Percentiles rank a stretch among this genome's conserved stretches.
Conservation (phyloP, 2,113 vertebrate genomes). For the Pyrgilauda ruficollis region DNA sequence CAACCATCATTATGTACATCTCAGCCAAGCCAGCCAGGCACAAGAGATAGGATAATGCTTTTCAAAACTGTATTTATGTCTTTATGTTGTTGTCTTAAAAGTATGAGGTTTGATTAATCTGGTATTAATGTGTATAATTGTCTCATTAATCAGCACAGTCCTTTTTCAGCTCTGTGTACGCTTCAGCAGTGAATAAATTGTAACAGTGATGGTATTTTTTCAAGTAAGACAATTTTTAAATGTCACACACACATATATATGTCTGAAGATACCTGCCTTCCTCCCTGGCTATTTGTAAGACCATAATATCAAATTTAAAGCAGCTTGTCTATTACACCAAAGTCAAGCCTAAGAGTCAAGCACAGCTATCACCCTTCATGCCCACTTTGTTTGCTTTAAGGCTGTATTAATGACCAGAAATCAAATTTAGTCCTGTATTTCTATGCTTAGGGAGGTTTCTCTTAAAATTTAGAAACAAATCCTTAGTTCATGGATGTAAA, state of each 20-base stretch:
- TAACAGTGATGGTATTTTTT: background rate
- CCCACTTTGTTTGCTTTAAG: background rate
- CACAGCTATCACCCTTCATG: background rate
- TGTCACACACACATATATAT: background rate
- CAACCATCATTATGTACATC: background rate
- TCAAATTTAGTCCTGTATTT: background rate
- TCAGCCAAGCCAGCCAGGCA: background rate
- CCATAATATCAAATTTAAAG: background rate
- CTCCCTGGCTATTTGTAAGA: background rate
- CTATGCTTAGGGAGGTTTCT: background rate
- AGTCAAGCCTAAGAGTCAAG: background rate
- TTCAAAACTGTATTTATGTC: background rate
- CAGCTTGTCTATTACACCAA: background rate
- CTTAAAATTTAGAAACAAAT: background rate
- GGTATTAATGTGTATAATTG: background rate
- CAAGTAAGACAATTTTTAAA: background rate
- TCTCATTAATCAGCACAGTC: conserved; percentile 4
- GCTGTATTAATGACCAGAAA: background rate
- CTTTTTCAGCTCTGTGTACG: background rate
- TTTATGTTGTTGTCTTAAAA: background rate
- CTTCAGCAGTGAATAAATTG: background rate
- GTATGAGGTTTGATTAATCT: background rate
- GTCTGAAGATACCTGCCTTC: background rate
- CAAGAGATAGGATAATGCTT: background rate
- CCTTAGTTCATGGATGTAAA: background rate